Evolutionary conservation across 92 coral and sea anemone genomes (phyloP), one percentile per base, ranked within the genome.

Genomic region (Desmophyllum pertusum): DNA sequence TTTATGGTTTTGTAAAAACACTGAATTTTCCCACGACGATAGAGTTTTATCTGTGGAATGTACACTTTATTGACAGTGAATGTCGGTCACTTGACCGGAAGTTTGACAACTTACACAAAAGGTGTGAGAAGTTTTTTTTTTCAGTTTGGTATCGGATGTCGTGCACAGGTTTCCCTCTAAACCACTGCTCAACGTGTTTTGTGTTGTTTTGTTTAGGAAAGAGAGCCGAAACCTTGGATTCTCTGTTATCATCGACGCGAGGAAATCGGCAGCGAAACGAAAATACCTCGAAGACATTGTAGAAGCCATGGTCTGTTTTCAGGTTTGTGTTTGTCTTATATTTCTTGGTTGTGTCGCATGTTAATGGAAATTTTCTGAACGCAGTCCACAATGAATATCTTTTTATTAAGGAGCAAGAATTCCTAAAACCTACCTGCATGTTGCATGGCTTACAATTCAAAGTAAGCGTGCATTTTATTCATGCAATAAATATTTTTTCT

Each of bases 291-390:
- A 93, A 64, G 86, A 90, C 61, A 91, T 97, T 29, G 88, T 93
- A 18, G 99, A 97, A 74, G 94, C 98, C 27, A 88, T 97, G 94
- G 92, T 97, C 35, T 94, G 91, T 84, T 97, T 97, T 88, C 98
- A 97, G 98, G 99, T 97, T 70, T 53, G 95, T 75, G 35, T 1
- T 2, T 10, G 53, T 45, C 41, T 29, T 15, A 25, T 30, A 18
- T 35, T 36, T 33, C 11, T 55, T 45, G 63, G 5, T 25, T 36
- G 30, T 53, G 33, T 4, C 31, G 41, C 73, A 33, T 15, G n/a
- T 9, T 69, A 8, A 69, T 6, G 21, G 0, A 4, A 33, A 18
- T 18, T 35, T 68, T 67, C 2, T 68, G 3, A 36, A 68, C 73
- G 39, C 9, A 9, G 6, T 1, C 27, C 61, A 53, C 19, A 53